Conservation (phyloP, 2,113 vertebrate species). For the Tapirus terrestris region DNA sequence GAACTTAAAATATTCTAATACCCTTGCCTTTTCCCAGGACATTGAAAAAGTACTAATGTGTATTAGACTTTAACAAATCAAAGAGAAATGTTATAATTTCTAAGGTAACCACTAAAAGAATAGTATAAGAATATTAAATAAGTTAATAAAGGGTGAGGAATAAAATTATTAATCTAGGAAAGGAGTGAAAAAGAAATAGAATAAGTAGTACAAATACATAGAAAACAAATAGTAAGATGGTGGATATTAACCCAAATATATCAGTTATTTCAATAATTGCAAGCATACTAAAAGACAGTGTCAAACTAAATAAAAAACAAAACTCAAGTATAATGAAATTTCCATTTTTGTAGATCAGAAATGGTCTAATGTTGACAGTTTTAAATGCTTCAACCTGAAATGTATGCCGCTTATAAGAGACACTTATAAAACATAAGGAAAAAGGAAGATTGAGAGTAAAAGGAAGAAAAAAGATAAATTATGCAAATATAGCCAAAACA, state of each 20-base stretch:
- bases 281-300: not conserved
- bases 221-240: not conserved
- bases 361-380: not conserved
- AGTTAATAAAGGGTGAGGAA: not conserved
- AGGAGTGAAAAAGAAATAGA: not conserved
- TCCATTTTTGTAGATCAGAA: not conserved
- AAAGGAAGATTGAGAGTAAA: not conserved
- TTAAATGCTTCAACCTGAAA: not conserved
- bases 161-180: not conserved
- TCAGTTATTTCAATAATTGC: not conserved
- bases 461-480: not conserved
- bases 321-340: not conserved
- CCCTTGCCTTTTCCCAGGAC: not conserved
- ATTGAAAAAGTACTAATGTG: not conserved
- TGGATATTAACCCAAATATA: not conserved
- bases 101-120: not conserved
- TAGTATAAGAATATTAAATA: conserved; percentile 22
- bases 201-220: not conserved
- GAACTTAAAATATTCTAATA: not conserved
- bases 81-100: not conserved
- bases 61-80: not conserved
- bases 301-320: not conserved
- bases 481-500: not conserved
- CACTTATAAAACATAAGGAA: not conserved
- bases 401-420: not conserved